Evolutionary conservation across 1,140 invertebrate species (phyloP), one percentile per base, ranked within the genome.

Genomic region (Meloidogyne hapla): DNA sequence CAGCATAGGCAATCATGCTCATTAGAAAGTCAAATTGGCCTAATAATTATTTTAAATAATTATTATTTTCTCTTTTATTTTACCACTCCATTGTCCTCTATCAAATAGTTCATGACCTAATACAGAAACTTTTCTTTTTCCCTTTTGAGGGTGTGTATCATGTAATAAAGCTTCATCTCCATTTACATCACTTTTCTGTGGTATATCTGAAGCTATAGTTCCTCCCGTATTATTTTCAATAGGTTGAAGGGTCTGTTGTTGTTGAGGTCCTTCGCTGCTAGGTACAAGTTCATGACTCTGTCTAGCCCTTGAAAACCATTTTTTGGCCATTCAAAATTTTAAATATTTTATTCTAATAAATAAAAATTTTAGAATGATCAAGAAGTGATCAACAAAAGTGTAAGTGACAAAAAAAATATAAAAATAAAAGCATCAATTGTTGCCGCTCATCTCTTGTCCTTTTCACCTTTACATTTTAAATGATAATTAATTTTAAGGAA

Each of bases 1-100:
- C 93, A 21, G 93, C 94, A 87, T 94, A 95, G 13, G 94, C 93
- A 56, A 96, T 92, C 85, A 86, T 87, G 21, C 75, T 78, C 85
- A 86, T 87, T 28, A 82, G 64, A 48, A 82, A 82, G 40, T 82
- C 78, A 18, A 80, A 69, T 56, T 66, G 78, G 9, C 81, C 8
- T 85, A 73, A 61, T 85, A 80, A 71, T 85, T 75, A 28, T n/a
- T 21, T 45, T 56, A 18, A 25, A 12, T 6, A 4, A 2, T 62
- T 1, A 61, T 23, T 42, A n/a, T 48, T n/a, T 21, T 13, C 21
- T 25, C 63, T n/a, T 23, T 40, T 21, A 23, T 12, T 81, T 66
- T 40, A 23, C 83, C 83, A 63, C 67, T 74, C 85, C 85, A 86
- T 79, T 87, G 85, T 21, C 86, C 84, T 62, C 83, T 40, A 63